phyloP scores from a whole-genome alignment of 2,113 vertebrate genomes.

The Spizaetus ornatus region DNA sequence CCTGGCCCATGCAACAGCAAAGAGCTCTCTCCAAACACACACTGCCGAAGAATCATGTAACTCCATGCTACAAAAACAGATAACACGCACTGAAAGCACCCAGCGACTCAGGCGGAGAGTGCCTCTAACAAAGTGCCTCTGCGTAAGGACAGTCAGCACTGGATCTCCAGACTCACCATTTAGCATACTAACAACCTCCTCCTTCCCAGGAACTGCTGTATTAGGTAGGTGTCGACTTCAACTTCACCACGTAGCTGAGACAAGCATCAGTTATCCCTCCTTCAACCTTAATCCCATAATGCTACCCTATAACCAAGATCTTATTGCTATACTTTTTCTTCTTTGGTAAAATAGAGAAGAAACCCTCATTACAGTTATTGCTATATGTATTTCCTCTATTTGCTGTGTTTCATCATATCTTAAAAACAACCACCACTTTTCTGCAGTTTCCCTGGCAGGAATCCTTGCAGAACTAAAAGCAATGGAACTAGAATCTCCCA shows the following conservation, averaged over 20 bases:
- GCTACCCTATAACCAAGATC: neutral
- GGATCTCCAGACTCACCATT: neutral
- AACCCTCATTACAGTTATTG: rapidly evolving
- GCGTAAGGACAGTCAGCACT: neutral
- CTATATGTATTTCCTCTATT: neutral
- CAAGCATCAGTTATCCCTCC: neutral
- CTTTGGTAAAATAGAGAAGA: neutral
- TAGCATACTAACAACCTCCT: neutral
- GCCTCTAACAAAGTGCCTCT: no score
- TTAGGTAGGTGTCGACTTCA: neutral
- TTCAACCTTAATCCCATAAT: neutral
- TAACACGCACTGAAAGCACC: neutral
- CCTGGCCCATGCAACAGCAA: rapidly evolving
- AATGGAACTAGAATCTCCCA: neutral
- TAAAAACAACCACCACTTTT: neutral
- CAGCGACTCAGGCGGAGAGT: neutral
- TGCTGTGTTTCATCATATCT: neutral
- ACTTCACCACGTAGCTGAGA: neutral
- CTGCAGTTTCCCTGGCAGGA: neutral
- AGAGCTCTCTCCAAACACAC: neutral
- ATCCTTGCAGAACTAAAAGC: neutral
- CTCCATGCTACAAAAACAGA: neutral
- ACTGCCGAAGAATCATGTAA: neutral
- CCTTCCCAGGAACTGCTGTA: neutral
- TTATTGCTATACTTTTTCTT: neutral